phyloP scores from a whole-genome alignment of 2,113 vertebrate species.

The Eudyptes chrysolophus region DNA sequence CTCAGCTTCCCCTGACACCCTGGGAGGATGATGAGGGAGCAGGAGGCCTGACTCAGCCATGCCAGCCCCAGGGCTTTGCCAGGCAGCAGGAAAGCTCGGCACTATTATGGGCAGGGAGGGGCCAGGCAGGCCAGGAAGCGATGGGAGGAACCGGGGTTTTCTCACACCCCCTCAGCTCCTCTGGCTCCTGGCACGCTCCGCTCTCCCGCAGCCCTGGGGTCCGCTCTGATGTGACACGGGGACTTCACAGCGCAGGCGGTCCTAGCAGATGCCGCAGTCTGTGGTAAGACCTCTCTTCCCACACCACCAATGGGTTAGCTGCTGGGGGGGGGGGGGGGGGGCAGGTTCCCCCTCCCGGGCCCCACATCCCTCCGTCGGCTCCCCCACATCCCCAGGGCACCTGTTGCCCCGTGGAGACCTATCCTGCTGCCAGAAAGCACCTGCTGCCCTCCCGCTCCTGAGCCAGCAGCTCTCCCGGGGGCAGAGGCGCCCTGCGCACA shows the following conservation, averaged over 20 bases:
- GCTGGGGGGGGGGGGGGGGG: neutral
- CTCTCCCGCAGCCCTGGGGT: neutral
- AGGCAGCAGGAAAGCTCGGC: conserved; percentile 23
- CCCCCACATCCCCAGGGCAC: neutral
- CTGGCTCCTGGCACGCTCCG: neutral
- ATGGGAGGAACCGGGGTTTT: conserved; percentile 37
- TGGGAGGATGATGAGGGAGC: conserved; percentile 15
- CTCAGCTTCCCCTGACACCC: conserved; percentile 33
- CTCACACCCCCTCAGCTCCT: conserved; percentile 18
- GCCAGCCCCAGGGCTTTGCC: conserved; percentile 20
- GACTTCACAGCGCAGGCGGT: neutral
- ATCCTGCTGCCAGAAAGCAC: neutral
- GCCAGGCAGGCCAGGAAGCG: conserved; percentile 36
- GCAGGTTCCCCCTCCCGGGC: neutral
- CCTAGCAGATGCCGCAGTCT: neutral
- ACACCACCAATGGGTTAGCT: neutral
- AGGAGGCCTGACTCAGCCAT: conserved; percentile 49
- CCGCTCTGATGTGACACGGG: neutral
- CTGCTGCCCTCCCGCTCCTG: neutral
- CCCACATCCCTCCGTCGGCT: neutral
- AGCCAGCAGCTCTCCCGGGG: neutral
- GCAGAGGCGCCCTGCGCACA: neutral
- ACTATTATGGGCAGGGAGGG: conserved; percentile 27
- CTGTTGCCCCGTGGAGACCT: neutral
- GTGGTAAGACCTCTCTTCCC: conserved; percentile 33